Evolutionary conservation across 2,113 vertebrate species (phyloP).

Genomic region (Pelodiscus sinensis): DNA sequence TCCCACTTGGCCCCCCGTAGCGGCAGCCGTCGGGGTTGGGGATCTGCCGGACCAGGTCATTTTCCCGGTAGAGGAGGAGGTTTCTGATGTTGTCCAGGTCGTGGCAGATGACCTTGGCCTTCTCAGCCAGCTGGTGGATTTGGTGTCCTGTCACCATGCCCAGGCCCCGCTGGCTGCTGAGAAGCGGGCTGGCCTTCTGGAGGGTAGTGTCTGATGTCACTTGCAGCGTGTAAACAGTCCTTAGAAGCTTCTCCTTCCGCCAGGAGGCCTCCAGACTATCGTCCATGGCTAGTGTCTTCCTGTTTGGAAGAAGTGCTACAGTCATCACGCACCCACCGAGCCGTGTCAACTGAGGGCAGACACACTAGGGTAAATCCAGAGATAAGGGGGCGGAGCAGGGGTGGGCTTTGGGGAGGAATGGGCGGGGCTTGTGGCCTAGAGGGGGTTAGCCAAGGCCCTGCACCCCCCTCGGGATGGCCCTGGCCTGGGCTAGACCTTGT

Average conservation of each 20-base stretch:
- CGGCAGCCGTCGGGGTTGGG: not conserved
- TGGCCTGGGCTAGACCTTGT: not conserved
- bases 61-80: conserved; percentile 39
- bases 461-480: no score
- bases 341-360: not conserved
- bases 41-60: conserved; percentile 56
- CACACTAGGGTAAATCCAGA: not conserved
- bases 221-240: conserved; percentile 68
- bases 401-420: no score
- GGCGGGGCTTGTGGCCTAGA: no score
- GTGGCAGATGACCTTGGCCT: conserved; percentile 46
- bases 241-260: conserved; percentile 74
- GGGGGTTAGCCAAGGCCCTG: no score
- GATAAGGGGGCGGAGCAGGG: no score
- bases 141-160: conserved; percentile 71
- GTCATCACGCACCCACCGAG: not conserved
- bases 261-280: conserved; percentile 49
- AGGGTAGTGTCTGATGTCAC: conserved; percentile 40
- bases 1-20: conserved; percentile 46
- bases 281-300: conserved; percentile 61
- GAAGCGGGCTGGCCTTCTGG: conserved; percentile 43
- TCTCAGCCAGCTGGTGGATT: conserved; percentile 68
- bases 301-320: conserved; percentile 26
- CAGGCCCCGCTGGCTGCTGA: conserved; percentile 50
- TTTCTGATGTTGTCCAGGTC: conserved; percentile 68